Base-by-base conservation (phyloP, 2,888 invertebrate genomes). In the Erpobdella octoculata region DNA sequence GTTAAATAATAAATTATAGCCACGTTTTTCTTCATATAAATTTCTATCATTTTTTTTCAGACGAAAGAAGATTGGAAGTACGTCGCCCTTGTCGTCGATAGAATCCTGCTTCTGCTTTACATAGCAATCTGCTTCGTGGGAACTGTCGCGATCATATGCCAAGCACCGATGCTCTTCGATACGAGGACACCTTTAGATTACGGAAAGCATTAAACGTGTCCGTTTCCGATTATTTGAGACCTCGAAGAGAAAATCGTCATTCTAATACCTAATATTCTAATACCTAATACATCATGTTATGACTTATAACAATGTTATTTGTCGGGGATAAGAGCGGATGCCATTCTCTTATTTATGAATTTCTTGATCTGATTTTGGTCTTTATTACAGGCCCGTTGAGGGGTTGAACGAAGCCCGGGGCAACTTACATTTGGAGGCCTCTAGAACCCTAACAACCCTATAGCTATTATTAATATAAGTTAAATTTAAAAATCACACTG, bases 41-140 rank as follows among this genome's bases (percentile, higher is more conserved):
- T n/a, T n/a, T n/a, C n/a, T 36, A 37, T n/a, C 18, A 37, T 21
- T 25, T 53, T 21, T 33, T 12, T 28, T 3, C 69, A 82, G 82
- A 78, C 79, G 25, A 76, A 79, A 48, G 81, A 82, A 74, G 82
- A 82, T 74, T 82, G 82, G 82, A 81, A 81, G 73, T 82, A 81
- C 73, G 80, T 81, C n/a, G 81, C 81, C 53, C 79, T 81, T 79
- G 81, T 82, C 21, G 73, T 82, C 21, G 82, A 82, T 74, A 74
- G 82, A n/a, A 75, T 82, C 66, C 81, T 82, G 72, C 78, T 82
- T 36, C 80, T 79, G 78, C 77, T 81, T 62, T 82, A 81, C 75
- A 79, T 79, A 5, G 78, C 78, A 0, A 80, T 81, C 53, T 81
- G 81, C 68, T 73, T 81, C 46, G 80, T 81, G 31, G 81, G 82